Evolutionary conservation across 1,140 invertebrate species (phyloP).

Genomic region (Pectinophora gossypiella): DNA sequence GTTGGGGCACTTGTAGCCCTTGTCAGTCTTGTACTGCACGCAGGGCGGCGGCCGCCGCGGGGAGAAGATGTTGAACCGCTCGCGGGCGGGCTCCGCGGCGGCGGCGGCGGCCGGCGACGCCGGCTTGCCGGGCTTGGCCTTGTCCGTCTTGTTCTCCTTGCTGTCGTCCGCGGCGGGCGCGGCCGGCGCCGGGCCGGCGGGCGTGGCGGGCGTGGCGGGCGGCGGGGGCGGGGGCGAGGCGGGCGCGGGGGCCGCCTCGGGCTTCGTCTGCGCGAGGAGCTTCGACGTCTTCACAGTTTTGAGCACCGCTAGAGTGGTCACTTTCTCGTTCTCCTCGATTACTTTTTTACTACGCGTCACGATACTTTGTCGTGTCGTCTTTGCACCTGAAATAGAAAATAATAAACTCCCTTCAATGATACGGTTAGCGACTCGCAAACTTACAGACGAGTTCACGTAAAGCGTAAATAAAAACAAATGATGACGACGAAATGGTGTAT

Average conservation of each 20-base stretch:
- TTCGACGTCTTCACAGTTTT: conserved; percentile 39
- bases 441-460: not conserved
- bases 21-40: conserved; percentile 65
- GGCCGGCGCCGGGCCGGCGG: not conserved
- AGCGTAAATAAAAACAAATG: conserved; percentile 5
- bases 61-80: conserved; percentile 36
- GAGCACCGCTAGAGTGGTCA: conserved; percentile 52
- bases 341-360: conserved; percentile 60
- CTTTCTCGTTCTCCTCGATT: conserved; percentile 33
- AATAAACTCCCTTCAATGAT: not conserved
- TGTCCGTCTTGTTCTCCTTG: conserved; percentile 54
- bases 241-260: conserved; percentile 2
- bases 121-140: too few relatives aligned
- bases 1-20: conserved; percentile 67
- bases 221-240: conserved; percentile 9
- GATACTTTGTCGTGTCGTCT: conserved; percentile 47
- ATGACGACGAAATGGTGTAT: not conserved
- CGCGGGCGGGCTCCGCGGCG: conserved; percentile 2
- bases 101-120: conserved; percentile 6
- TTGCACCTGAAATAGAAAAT: conserved; percentile 58
- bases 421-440: not conserved
- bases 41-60: conserved; percentile 43
- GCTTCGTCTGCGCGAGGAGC: not conserved
- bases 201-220: not conserved
- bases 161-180: not conserved